Conservation (phyloP, 1,140 invertebrate species). For the Lucilia sericata region DNA sequence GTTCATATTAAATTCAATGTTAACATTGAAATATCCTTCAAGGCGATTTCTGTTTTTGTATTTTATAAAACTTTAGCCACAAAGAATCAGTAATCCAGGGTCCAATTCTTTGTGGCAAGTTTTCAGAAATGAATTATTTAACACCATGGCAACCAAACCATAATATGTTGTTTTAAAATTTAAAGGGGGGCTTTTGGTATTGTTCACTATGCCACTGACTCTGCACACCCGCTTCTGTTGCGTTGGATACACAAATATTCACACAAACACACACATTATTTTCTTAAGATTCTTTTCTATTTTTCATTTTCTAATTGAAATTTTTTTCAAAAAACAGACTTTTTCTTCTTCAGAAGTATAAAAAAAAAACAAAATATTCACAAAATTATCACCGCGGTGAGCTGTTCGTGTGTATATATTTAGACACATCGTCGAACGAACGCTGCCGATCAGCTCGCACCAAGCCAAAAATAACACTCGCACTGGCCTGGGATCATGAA, state of each 20-base stretch:
- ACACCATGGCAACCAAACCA: background rate
- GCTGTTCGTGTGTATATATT: slow-evolving; percentile 46
- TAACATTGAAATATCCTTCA: background rate
- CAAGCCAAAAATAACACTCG: slow-evolving; percentile 47
- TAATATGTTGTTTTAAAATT: background rate
- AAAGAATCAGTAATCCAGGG: slow-evolving; percentile 46
- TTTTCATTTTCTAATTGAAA: slow-evolving; percentile 30
- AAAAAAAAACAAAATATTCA: background rate
- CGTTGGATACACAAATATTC: background rate
- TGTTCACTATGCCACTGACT: background rate
- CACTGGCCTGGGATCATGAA: slow-evolving; percentile 43
- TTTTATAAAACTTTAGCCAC: slow-evolving; percentile 1
- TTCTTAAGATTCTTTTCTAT: background rate
- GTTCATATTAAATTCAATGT: background rate
- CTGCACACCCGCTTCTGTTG: background rate
- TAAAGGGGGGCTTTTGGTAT: background rate
- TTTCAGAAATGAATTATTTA: background rate
- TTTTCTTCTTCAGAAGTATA: background rate
- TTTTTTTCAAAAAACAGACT: background rate
- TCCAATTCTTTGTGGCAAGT: slow-evolving; percentile 37
- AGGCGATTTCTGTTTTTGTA: background rate
- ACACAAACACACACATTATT: background rate
- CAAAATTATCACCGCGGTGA: slow-evolving; percentile 17
- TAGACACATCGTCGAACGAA: slow-evolving; percentile 33
- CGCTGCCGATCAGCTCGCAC: slow-evolving; percentile 35